Evolutionary conservation across 2,888 invertebrate species (phyloP).

Genomic region (Pristionchus entomophagus): DNA sequence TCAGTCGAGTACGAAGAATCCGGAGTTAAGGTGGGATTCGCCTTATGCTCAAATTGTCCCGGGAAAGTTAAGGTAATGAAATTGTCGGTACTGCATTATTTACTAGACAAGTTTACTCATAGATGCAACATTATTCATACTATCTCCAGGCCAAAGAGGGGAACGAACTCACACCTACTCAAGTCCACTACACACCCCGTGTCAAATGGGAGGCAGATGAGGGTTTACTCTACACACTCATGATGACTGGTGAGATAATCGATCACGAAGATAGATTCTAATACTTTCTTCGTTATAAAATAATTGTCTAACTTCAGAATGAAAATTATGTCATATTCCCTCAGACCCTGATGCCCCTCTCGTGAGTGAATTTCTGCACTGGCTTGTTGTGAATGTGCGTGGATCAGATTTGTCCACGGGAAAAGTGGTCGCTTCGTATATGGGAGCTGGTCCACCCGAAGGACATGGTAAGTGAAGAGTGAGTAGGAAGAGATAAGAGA

Average conservation of each 20-base stretch:
- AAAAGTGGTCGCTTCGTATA: slow-evolving; percentile 84
- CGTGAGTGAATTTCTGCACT: slow-evolving; percentile 88
- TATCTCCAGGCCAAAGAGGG: slow-evolving; percentile 60
- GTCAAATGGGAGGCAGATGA: slow-evolving; percentile 81
- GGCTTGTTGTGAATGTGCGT: slow-evolving; percentile 88
- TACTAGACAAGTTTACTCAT: background rate
- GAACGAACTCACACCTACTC: slow-evolving; percentile 69
- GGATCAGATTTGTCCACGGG: slow-evolving; percentile 84
- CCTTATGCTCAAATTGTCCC: background rate
- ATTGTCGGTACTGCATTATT: background rate
- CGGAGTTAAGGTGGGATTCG: no score
- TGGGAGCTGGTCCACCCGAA: slow-evolving; percentile 87
- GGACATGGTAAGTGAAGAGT: slow-evolving; percentile 51
- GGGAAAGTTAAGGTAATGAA: background rate
- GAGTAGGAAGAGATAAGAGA: background rate
- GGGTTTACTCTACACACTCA: slow-evolving; percentile 83
- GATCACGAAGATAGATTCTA: background rate
- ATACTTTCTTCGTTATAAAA: background rate
- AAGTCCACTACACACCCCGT: slow-evolving; percentile 82
- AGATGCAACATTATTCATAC: background rate
- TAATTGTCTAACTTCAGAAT: background rate
- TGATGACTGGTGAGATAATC: slow-evolving; percentile 84
- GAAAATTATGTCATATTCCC: no score
- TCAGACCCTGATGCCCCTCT: background rate
- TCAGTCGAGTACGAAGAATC: background rate